Conservation (phyloP, 2,797 vertebrate genomes). For the Gymnothorax reevesii region DNA sequence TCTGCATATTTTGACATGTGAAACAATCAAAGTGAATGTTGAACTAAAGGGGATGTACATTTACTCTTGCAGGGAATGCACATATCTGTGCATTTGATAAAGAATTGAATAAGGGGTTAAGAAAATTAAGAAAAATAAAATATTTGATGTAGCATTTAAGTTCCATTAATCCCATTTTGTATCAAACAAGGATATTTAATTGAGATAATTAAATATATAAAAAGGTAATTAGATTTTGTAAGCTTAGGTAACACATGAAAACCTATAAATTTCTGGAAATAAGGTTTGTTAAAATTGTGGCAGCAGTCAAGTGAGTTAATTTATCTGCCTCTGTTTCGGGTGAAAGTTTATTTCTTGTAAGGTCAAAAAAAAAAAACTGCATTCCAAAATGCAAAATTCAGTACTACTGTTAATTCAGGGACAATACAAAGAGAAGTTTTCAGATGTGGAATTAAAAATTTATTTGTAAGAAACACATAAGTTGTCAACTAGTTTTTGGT, state of each 20-base stretch:
- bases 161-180: background rate
- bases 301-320: background rate
- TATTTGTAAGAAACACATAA: background rate
- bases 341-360: background rate
- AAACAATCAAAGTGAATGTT: background rate
- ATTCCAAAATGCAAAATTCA: background rate
- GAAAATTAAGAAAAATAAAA: background rate
- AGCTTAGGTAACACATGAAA: background rate
- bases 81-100: background rate
- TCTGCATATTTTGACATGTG: background rate
- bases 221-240: background rate
- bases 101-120: background rate
- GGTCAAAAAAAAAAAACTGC: background rate
- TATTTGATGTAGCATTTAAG: background rate
- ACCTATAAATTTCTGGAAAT: background rate
- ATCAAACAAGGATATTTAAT: background rate
- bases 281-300: background rate
- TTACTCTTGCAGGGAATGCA: background rate
- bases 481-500: background rate
- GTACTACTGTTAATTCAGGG: background rate
- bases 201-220: too few relatives aligned
- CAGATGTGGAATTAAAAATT: slow-evolving; percentile 7
- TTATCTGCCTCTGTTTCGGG: background rate
- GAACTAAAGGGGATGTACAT: background rate
- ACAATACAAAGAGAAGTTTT: slow-evolving; percentile 18